Percentiles rank a stretch among this genome's conserved stretches.
phyloP scores from a whole-genome alignment of 92 coral and sea anemone genomes.

The Epizoanthus illoricatus region DNA sequence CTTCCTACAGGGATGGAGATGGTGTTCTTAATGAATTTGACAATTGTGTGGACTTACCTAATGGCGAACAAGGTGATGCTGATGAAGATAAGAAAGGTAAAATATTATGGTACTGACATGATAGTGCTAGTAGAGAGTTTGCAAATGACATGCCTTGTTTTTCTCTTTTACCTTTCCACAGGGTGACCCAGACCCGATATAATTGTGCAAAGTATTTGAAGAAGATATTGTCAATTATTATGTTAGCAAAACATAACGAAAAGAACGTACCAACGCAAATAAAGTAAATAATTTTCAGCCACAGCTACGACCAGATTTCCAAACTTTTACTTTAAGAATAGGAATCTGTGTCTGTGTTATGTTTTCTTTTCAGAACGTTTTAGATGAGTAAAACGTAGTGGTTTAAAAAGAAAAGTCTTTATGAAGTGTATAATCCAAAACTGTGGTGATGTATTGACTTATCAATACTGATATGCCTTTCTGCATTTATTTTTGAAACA shows the following conservation, averaged over 20 bases:
- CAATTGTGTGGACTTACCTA: slow-evolving; percentile 91
- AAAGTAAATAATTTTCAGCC: no score
- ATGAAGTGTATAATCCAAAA: no score
- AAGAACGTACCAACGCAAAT: no score
- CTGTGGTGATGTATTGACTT: neutral
- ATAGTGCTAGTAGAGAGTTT: neutral
- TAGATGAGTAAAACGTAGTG: no score
- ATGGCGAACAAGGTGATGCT: slow-evolving; percentile 95
- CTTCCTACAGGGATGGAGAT: slow-evolving; percentile 80
- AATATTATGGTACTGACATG: neutral
- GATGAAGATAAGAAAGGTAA: slow-evolving; percentile 77
- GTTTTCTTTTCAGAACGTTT: no score
- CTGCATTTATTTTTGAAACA: no score
- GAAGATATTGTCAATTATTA: neutral
- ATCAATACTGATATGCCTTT: no score
- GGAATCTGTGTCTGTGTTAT: no score
- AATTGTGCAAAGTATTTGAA: neutral
- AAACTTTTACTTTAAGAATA: no score
- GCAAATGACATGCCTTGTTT: neutral
- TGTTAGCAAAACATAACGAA: no score
- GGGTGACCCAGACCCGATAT: neutral
- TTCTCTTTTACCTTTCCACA: neutral
- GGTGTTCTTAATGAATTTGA: slow-evolving; percentile 78
- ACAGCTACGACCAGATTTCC: no score
- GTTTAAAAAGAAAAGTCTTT: no score